Conservation (phyloP, 2,888 invertebrate species). For the Urechis unicinctus region DNA sequence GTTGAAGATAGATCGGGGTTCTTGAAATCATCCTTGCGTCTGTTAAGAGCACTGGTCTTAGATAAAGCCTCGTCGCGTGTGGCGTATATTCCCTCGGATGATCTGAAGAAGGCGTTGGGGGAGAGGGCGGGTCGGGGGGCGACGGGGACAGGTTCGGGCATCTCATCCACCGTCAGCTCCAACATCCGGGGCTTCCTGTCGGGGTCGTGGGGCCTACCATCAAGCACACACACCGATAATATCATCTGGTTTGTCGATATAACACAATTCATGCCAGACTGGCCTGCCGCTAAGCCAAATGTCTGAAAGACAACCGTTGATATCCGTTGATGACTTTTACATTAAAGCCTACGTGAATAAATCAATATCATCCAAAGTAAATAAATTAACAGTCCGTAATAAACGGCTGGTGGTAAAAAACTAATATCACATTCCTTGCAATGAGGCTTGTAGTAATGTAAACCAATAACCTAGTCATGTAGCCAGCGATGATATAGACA, state of each 20-base stretch:
- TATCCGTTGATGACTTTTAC: background rate
- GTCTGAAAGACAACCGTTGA: background rate
- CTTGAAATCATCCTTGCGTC: background rate
- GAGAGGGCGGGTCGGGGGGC: conserved; percentile 20
- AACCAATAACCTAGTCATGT: no score
- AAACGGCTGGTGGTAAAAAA: no score
- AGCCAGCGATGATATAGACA: no score
- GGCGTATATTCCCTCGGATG: background rate
- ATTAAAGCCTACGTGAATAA: background rate
- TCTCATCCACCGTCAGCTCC: conserved; percentile 27
- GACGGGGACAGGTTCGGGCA: conserved; percentile 33
- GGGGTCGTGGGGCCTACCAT: conserved; percentile 49
- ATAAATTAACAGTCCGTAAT: no score
- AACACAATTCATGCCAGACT: no score
- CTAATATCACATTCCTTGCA: no score
- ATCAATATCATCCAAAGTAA: no score
- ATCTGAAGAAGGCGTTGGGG: conserved; percentile 20
- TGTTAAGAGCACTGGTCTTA: conserved; percentile 3
- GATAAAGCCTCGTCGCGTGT: conserved; percentile 3
- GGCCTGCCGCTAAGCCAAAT: background rate
- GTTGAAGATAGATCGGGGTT: conserved; percentile 32
- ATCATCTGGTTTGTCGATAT: no score
- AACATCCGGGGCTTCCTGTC: conserved; percentile 29
- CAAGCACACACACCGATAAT: no score
- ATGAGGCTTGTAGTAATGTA: no score